phyloP scores from a whole-genome alignment of 2,113 vertebrate species.

The Halichoerus grypus region DNA sequence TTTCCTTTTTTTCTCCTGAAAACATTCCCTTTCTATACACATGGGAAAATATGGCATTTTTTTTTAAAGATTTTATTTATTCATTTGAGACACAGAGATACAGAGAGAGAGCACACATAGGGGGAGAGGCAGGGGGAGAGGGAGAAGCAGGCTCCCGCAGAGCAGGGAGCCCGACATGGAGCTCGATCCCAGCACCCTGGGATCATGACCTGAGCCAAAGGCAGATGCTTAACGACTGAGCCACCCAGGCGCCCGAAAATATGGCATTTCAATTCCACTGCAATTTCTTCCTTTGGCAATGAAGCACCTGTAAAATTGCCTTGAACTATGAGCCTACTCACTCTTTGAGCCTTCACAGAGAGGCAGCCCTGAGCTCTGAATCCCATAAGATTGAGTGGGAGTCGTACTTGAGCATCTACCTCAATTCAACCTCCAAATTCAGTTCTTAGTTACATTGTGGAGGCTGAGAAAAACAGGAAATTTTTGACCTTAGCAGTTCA shows the following conservation, averaged over 20 bases:
- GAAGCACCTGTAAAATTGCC: background rate
- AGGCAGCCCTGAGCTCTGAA: background rate
- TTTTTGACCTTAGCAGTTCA: background rate
- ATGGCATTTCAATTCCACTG: background rate
- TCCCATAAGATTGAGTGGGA: too few species aligned
- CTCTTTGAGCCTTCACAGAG: background rate
- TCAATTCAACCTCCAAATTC: background rate
- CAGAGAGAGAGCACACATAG: too few species aligned
- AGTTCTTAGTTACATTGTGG: background rate
- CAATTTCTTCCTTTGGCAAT: constrained; percentile 18
- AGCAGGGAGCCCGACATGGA: too few species aligned
- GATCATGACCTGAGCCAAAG: too few species aligned
- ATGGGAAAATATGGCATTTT: constrained; percentile 2
- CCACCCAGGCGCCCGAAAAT: background rate
- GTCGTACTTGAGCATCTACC: background rate
- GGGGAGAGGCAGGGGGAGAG: too few species aligned
- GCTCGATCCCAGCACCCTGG: too few species aligned
- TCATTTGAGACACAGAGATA: too few species aligned
- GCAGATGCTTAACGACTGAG: too few species aligned
- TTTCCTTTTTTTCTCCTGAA: background rate
- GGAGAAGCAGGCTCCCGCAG: too few species aligned
- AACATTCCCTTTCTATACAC: background rate
- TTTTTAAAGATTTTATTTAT: too few species aligned
- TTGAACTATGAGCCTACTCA: background rate
- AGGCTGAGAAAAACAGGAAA: background rate